Evolutionary conservation across 2,797 vertebrate genomes (phyloP).

Genomic region (Enteromius trimaculatus): DNA sequence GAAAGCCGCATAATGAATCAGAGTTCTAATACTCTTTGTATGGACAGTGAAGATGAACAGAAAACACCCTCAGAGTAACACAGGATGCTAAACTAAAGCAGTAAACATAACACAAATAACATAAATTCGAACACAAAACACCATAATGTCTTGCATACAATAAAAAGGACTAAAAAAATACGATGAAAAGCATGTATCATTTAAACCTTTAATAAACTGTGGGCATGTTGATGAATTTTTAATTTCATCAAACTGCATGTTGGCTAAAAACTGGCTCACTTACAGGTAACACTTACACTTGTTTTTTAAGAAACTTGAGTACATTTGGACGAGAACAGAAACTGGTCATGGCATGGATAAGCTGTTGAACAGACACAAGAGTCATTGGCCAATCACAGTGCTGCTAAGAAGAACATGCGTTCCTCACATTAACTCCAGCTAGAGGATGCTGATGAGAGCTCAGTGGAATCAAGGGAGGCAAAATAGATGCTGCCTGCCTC

Average conservation of each 20-base stretch:
- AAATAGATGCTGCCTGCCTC: neutral
- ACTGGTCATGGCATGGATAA: neutral
- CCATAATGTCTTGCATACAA: too few relatives aligned
- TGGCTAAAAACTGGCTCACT: neutral
- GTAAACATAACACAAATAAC: too few relatives aligned
- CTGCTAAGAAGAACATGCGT: neutral
- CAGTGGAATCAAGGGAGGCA: neutral
- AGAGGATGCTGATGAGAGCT: neutral
- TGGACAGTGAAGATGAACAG: too few relatives aligned
- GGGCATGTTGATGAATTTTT: neutral
- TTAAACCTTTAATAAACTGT: conserved; percentile 10
- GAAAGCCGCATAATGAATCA: too few relatives aligned
- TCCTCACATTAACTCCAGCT: neutral
- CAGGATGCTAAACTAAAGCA: too few relatives aligned
- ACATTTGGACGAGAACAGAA: neutral
- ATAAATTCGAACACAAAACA: too few relatives aligned
- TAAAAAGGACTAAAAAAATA: neutral
- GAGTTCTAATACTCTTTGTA: too few relatives aligned
- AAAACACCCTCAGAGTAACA: too few relatives aligned
- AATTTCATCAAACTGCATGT: neutral
- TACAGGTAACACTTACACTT: neutral
- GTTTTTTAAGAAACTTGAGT: neutral
- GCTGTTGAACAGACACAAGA: neutral
- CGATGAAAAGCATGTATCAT: neutral
- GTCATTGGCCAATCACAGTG: neutral